These are phyloP conservation scores for Trochalopteron elliotii DNA, from an alignment of 2,113 vertebrate genomes.

Conservation along the genomic window DNA sequence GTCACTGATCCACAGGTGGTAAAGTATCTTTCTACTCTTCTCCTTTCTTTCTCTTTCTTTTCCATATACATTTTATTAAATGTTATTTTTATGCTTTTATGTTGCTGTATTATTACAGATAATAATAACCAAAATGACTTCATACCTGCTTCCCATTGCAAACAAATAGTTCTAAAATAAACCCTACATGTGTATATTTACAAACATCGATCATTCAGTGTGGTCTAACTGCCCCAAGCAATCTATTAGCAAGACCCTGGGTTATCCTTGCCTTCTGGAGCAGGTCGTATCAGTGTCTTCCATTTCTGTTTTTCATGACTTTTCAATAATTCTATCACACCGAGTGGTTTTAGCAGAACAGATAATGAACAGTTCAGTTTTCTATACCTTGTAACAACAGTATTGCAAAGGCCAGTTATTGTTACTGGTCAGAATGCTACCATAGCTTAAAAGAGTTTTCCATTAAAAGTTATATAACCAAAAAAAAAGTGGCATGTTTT, in stretches of 20 bases:
- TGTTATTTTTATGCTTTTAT: background rate
- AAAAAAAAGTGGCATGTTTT: background rate
- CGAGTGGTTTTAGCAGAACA: background rate
- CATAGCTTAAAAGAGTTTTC: background rate
- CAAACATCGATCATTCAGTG: accelerated
- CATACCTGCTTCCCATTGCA: background rate
- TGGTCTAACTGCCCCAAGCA: background rate
- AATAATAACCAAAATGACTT: background rate
- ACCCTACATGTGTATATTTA: background rate
- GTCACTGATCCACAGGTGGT: background rate
- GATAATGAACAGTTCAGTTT: background rate
- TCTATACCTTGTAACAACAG: background rate
- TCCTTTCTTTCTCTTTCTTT: background rate
- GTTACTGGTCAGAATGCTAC: background rate
- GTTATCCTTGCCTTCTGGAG: background rate
- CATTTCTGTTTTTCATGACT: background rate
- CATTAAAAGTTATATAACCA: background rate
- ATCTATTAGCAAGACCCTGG: background rate
- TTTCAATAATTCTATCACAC: background rate
- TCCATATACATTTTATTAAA: background rate
- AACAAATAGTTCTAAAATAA: background rate
- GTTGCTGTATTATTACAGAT: background rate
- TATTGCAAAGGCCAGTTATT: background rate
- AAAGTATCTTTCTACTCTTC: background rate
- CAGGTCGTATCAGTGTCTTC: background rate